Evolutionary conservation across 2,797 vertebrate genomes (phyloP).

Genomic region (Lagothrix lagotricha): DNA sequence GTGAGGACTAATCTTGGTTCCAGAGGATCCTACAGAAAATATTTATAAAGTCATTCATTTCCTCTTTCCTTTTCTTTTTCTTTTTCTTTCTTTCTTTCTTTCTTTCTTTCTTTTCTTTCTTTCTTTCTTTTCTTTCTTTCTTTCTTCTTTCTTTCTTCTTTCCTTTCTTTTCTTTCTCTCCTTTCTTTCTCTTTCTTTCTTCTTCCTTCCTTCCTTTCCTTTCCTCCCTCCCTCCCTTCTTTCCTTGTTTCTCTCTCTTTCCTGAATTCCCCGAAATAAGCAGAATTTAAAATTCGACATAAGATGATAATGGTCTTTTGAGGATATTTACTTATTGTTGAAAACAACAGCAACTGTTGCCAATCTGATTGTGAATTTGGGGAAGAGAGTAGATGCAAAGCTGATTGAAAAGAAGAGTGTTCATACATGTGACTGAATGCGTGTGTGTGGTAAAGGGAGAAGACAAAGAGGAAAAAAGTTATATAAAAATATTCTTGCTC

Average conservation of each 20-base stretch:
- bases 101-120: too few species aligned
- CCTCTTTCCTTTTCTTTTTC: too few species aligned
- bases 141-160: too few species aligned
- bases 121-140: too few species aligned
- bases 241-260: neutral
- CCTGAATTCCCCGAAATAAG: neutral
- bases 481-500: neutral
- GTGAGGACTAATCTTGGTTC: neutral
- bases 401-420: neutral
- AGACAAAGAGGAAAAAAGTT: neutral
- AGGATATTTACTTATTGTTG: constrained; percentile 13
- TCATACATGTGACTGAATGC: rapidly evolving
- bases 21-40: neutral
- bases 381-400: neutral
- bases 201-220: too few species aligned
- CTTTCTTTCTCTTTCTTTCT: neutral
- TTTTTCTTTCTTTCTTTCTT: too few species aligned
- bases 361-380: constrained; percentile 26
- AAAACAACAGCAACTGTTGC: neutral
- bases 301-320: neutral
- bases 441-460: too few species aligned
- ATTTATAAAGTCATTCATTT: neutral
- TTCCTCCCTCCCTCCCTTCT: too few species aligned
- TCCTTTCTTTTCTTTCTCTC: rapidly evolving
- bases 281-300: neutral